phyloP scores from a whole-genome alignment of 2,888 invertebrate species.

The Gonocerus acuteangulatus region DNA sequence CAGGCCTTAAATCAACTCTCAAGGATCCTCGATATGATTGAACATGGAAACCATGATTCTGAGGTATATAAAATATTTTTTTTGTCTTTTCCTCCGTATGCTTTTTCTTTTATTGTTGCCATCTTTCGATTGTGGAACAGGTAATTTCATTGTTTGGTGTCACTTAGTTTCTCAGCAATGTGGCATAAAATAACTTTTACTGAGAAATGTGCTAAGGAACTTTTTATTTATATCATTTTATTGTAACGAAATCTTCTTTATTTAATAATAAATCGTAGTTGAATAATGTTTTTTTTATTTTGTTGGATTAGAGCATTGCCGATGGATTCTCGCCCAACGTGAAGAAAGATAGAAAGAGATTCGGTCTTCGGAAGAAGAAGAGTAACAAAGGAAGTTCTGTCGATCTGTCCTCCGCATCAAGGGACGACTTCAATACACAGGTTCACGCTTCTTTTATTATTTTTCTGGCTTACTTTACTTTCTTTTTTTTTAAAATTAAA shows the following conservation, averaged over 20 bases:
- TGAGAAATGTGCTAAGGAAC: no score
- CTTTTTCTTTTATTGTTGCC: neutral
- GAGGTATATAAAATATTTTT: slow-evolving; percentile 44
- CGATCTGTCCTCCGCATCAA: slow-evolving; percentile 47
- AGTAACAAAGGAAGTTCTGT: slow-evolving; percentile 48
- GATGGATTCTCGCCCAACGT: slow-evolving; percentile 57
- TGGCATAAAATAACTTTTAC: no score
- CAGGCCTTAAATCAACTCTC: slow-evolving; percentile 60
- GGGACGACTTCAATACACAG: slow-evolving; percentile 33
- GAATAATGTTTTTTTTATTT: no score
- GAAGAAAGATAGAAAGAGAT: slow-evolving; percentile 61
- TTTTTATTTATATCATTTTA: no score
- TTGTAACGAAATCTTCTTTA: no score
- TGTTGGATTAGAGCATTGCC: slow-evolving; percentile 1
- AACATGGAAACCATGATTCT: slow-evolving; percentile 45
- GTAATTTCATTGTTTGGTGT: no score
- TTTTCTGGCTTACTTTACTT: no score
- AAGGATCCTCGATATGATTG: slow-evolving; percentile 53
- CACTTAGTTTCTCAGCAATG: no score
- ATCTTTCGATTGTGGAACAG: no score
- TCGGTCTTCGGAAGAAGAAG: slow-evolving; percentile 61
- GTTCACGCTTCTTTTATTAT: no score
- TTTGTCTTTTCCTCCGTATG: slow-evolving; percentile 35
- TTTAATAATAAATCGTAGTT: no score
- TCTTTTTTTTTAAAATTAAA: no score